Evolutionary conservation across 92 coral and sea anemone species (phyloP), one percentile per base, ranked within the genome.

Genomic region (Zoanthus sociatus): DNA sequence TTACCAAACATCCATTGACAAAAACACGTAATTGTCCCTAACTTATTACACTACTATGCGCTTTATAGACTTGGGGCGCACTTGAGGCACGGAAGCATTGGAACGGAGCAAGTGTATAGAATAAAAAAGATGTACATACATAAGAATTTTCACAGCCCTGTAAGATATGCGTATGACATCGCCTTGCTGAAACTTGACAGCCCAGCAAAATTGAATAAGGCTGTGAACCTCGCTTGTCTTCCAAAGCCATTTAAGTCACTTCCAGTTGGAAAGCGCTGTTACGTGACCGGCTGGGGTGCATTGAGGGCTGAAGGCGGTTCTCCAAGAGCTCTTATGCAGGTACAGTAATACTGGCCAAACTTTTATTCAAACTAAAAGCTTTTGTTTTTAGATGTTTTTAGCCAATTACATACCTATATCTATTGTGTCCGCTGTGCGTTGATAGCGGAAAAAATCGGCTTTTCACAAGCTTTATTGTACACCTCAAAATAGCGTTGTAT

Each of bases 121-220:
- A 58, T 76, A 16, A 20, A 48, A 44, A 76, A 76, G 18, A 76
- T 76, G 9, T 76, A 76, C 66, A 76, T 18, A 50, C 64, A 76
- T 63, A 58, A 21, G 2, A 76, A 37, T 11, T 76, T 51, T 26
- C n/a, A 76, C 45, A 50, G 26, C 14, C 79, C 79, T 9, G 64
- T 76, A 5, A 76, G 26, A 1, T 76, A 76, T 20, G 63, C 79
- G 11, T 0, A 76, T 13, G 79, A 76, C 26, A 76, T 76, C 79
- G 79, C 79, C 42, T 48, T 76, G 79, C 16, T 76, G 32, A 76
- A 76, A 20, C 79, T 76, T 30, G 79, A 76, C 3, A 76, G 44
- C 15, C 79, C 79, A 13, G 79, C 79, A 7, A 21, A 46, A 5
- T 51, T 76, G 7, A 51, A 48, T 32, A 11, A 14, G 7, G 42